A percentile compares a stretch with the other conserved stretches of the same genome.
Conservation (phyloP, 1,140 invertebrate genomes). For the Diabrotica undecimpunctata region DNA sequence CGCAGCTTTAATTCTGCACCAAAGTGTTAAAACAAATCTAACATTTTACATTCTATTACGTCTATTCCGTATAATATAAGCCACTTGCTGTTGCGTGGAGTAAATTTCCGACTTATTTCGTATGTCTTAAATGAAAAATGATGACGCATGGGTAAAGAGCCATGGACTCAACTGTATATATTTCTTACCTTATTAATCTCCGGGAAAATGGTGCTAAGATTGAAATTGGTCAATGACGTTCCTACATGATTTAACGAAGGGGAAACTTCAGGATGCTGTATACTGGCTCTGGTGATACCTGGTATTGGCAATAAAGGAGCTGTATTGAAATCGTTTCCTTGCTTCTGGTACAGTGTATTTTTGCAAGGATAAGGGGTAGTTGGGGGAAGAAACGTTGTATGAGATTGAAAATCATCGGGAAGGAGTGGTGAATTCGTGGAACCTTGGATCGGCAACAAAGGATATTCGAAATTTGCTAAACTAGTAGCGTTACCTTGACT, state of each 20-base stretch:
- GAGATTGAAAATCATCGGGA: conserved; percentile 44
- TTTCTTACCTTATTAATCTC: conserved; percentile 62
- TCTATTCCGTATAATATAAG: no score
- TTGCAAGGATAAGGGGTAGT: conserved; percentile 43
- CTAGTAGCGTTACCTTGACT: conserved; percentile 30
- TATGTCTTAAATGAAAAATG: no score
- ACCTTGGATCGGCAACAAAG: conserved; percentile 43
- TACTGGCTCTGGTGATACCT: conserved; percentile 26
- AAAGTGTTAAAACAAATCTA: no score
- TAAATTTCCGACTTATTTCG: no score
- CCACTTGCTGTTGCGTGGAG: no score
- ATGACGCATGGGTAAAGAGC: no score
- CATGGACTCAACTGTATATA: no score
- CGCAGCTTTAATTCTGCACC: no score
- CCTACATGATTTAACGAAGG: conserved; percentile 43
- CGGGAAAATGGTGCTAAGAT: conserved; percentile 65
- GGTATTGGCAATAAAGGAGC: conserved; percentile 34
- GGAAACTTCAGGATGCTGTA: conserved; percentile 41
- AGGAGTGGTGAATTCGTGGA: conserved; percentile 46
- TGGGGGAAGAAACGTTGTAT: conserved; percentile 40
- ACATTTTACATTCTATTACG: no score
- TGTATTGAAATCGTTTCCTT: conserved; percentile 27
- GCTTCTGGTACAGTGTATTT: conserved; percentile 42
- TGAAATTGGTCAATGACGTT: conserved; percentile 63
- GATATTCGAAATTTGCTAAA: conserved; percentile 42